These are phyloP conservation scores for Parotocinclus haroldoi DNA, from an alignment of 2,797 vertebrate species.

Conservation along the genomic window DNA sequence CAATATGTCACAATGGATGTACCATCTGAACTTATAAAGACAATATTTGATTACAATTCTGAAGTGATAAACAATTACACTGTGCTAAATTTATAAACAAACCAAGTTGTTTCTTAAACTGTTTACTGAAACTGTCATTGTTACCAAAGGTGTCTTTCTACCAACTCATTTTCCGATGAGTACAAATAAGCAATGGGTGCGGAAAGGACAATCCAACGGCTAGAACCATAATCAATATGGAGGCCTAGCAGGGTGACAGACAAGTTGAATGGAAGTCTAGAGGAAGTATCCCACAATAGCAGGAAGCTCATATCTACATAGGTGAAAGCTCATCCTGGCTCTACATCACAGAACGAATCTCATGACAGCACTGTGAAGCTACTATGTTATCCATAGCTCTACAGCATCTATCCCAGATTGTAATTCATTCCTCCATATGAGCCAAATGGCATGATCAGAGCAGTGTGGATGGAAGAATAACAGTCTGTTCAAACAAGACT, in stretches of 20 bases:
- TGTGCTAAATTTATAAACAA: constrained; percentile 21
- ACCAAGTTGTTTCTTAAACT: too few relatives aligned
- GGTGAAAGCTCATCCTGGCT: constrained; percentile 37
- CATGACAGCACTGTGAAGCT: constrained; percentile 5
- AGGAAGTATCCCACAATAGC: constrained; percentile 50
- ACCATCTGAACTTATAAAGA: neutral
- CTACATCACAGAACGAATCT: constrained; percentile 5
- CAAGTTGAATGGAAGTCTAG: constrained; percentile 47
- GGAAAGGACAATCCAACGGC: constrained; percentile 20
- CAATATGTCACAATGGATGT: neutral
- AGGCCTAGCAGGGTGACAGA: constrained; percentile 30
- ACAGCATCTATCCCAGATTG: neutral
- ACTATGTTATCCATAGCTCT: constrained; percentile 1
- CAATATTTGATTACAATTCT: constrained; percentile 22
- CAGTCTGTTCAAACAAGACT: constrained; percentile 65
- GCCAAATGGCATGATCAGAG: constrained; percentile 27
- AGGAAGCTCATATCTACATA: constrained; percentile 46
- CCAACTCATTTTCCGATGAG: constrained; percentile 18
- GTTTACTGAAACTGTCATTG: constrained; percentile 25
- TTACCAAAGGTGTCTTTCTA: constrained; percentile 19
- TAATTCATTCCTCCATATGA: neutral
- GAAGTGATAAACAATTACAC: constrained; percentile 26
- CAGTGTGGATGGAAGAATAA: constrained; percentile 67
- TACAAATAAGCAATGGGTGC: constrained; percentile 36
- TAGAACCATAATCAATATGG: constrained; percentile 21